Conservation (phyloP, 1,140 invertebrate genomes). For the Brachionus manjavacas region DNA sequence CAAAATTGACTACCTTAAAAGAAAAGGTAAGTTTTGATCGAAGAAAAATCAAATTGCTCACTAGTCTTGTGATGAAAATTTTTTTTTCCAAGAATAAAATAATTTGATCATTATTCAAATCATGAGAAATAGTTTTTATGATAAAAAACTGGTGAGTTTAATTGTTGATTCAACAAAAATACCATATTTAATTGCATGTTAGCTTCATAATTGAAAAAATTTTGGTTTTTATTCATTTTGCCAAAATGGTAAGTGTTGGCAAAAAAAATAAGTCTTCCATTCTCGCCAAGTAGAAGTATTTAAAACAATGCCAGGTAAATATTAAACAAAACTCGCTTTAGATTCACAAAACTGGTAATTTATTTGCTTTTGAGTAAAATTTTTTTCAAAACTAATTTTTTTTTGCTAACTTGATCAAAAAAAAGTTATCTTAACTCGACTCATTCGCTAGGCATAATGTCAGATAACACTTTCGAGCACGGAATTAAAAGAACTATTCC, state of each 20-base stretch:
- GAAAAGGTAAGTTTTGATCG: background rate
- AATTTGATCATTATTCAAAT: background rate
- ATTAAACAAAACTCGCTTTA: no score
- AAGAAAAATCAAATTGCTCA: background rate
- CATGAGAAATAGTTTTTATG: background rate
- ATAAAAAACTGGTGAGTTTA: background rate
- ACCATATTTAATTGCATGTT: background rate
- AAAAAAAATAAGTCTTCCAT: background rate
- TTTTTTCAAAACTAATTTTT: background rate
- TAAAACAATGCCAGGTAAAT: background rate
- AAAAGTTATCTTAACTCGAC: background rate
- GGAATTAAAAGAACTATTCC: background rate
- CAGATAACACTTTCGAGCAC: background rate
- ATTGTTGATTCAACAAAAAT: background rate
- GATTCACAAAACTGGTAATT: no score
- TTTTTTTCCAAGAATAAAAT: background rate
- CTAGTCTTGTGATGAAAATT: background rate
- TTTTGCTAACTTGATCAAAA: background rate
- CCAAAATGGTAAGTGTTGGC: background rate
- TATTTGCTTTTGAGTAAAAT: background rate
- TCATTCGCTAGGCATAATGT: background rate
- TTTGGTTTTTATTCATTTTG: background rate
- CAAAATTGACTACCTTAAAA: background rate
- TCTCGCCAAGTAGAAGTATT: background rate
- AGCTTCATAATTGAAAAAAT: background rate